phyloP scores from a whole-genome alignment of 1,140 invertebrate genomes.

The Chironomus striatipennis region DNA sequence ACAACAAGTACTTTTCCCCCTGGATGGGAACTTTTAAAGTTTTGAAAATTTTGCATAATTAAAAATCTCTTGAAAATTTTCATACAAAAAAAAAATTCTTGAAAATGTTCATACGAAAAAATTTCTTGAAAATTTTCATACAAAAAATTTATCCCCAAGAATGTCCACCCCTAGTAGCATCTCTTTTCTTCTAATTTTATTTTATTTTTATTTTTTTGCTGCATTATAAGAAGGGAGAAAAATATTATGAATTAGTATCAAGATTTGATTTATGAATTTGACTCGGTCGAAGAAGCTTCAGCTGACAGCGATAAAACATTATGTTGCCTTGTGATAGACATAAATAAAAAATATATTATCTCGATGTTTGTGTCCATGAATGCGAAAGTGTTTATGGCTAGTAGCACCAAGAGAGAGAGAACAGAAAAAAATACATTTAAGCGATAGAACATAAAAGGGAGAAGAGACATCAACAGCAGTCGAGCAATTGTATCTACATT shows the following conservation, averaged over 20 bases:
- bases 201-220: neutral
- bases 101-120: too few species aligned
- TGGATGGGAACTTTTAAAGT: too few species aligned
- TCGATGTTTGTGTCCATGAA: constrained; percentile 13
- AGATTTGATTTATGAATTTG: constrained; percentile 17
- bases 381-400: constrained; percentile 12
- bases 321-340: neutral
- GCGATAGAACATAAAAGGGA: too few species aligned
- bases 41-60: too few species aligned
- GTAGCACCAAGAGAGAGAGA: too few species aligned
- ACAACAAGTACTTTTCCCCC: too few species aligned
- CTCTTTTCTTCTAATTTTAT: neutral
- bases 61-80: too few species aligned
- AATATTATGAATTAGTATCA: constrained; percentile 21
- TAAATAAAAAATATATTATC: constrained; percentile 5
- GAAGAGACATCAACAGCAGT: too few species aligned
- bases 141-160: too few species aligned
- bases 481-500: too few species aligned
- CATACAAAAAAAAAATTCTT: too few species aligned
- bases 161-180: neutral
- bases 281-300: neutral
- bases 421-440: neutral
- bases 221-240: neutral
- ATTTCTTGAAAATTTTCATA: too few species aligned
- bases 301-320: constrained; percentile 9